Percentiles rank a stretch among this genome's conserved stretches.
phyloP scores from a whole-genome alignment of 2,797 vertebrate genomes.

The Neostethus bicornis region DNA sequence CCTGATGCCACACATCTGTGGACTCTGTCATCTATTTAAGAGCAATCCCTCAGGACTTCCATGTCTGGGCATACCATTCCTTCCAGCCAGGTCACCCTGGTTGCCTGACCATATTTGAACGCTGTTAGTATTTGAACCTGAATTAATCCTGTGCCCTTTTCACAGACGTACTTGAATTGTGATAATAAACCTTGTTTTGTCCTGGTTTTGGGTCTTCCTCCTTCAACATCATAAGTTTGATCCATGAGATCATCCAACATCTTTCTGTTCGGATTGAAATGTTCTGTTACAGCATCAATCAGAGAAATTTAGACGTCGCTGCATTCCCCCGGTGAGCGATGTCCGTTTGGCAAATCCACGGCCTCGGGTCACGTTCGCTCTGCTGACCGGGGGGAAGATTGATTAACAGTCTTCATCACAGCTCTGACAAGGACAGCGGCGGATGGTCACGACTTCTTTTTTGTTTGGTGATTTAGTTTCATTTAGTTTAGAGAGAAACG shows the following conservation, averaged over 20 bases:
- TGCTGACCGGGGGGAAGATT: slow-evolving; percentile 20
- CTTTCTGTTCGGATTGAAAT: slow-evolving; percentile 41
- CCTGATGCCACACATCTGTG: too few species aligned
- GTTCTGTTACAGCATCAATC: slow-evolving; percentile 14
- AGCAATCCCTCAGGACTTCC: too few species aligned
- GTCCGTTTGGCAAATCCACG: slow-evolving; percentile 12
- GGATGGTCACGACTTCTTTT: background rate
- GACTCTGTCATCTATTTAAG: too few species aligned
- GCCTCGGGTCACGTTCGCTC: slow-evolving; percentile 12
- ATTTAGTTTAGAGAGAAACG: background rate
- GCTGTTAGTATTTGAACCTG: too few species aligned
- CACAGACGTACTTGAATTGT: too few species aligned
- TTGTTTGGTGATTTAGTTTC: background rate
- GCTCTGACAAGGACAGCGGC: slow-evolving; percentile 8
- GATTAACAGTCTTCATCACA: slow-evolving; percentile 18
- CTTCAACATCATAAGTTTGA: slow-evolving; percentile 12
- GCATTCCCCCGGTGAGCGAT: slow-evolving; percentile 9
- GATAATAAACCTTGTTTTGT: too few species aligned
- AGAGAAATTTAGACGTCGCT: slow-evolving; percentile 24
- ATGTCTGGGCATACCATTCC: too few species aligned
- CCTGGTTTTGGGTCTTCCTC: too few species aligned
- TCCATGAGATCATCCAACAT: slow-evolving; percentile 27
- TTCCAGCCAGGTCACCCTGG: too few species aligned
- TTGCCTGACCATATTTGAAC: too few species aligned
- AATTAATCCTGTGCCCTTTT: too few species aligned